Conservation (phyloP, 2,113 vertebrate species). For the Hepsetus odoe region DNA sequence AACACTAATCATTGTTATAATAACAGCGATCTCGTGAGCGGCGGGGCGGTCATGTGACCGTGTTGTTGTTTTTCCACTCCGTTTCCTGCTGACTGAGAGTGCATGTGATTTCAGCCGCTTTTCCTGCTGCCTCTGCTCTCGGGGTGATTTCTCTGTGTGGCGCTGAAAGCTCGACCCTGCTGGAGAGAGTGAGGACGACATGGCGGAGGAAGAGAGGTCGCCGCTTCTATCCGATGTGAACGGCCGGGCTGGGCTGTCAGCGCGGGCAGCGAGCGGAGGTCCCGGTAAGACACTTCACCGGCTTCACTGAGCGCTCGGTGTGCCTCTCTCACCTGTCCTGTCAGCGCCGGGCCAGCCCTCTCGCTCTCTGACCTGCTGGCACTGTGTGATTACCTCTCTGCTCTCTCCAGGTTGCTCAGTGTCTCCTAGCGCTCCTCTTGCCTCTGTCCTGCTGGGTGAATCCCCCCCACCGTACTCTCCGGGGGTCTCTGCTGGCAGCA, state of each 20-base stretch:
- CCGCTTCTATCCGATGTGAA: constrained; percentile 71
- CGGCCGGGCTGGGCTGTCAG: constrained; percentile 62
- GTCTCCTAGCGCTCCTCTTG: constrained; percentile 48
- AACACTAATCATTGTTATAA: not conserved
- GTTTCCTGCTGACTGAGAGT: constrained; percentile 32
- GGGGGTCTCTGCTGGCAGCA: constrained; percentile 67
- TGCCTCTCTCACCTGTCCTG: not conserved
- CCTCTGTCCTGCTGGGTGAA: constrained; percentile 43
- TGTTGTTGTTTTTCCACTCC: constrained; percentile 36
- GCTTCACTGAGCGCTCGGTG: too few relatives aligned
- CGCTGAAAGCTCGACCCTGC: too few relatives aligned
- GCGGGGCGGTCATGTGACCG: constrained; percentile 11
- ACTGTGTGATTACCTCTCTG: not conserved
- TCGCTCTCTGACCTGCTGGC: not conserved
- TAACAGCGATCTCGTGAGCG: not conserved
- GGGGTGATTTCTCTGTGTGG: too few relatives aligned
- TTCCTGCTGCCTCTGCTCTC: constrained; percentile 27
- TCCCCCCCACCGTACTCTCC: constrained; percentile 56
- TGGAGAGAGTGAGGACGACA: constrained; percentile 29
- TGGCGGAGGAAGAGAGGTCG: constrained; percentile 72
- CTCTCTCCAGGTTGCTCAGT: constrained; percentile 50
- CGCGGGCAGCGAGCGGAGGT: constrained; percentile 4
- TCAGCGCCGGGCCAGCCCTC: too few relatives aligned
- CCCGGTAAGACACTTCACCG: constrained; percentile 40
- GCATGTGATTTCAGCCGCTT: constrained; percentile 42